A percentile compares a stretch with the other conserved stretches of the same genome.
Evolutionary conservation across 2,888 invertebrate species (phyloP).

Genomic region (Steromphala cineraria): DNA sequence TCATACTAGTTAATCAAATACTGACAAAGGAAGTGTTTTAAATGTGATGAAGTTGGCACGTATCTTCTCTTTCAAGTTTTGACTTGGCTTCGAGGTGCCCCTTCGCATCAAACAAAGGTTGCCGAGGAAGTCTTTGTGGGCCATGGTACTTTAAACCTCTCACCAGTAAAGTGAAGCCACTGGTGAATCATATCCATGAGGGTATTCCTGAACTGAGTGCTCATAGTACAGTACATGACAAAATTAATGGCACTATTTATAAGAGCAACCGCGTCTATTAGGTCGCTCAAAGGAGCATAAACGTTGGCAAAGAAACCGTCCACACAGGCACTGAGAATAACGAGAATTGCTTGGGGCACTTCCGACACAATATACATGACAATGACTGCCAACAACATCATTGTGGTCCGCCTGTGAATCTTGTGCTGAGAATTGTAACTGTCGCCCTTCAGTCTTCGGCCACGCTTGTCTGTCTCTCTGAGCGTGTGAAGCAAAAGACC

Average conservation of each 20-base stretch:
- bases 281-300: constrained; percentile 81
- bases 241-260: constrained; percentile 94
- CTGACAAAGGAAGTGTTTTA: too few species aligned
- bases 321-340: constrained; percentile 62
- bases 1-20: too few species aligned
- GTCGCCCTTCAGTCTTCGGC: constrained; percentile 55
- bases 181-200: constrained; percentile 79
- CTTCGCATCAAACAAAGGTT: neutral
- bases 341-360: constrained; percentile 48
- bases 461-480: constrained; percentile 56
- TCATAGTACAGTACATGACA: constrained; percentile 93
- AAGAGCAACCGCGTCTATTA: constrained; percentile 92
- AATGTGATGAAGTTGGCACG: too few species aligned
- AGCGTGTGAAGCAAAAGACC: constrained; percentile 75
- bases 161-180: neutral
- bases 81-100: too few species aligned
- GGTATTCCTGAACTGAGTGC: constrained; percentile 86
- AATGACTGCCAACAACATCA: constrained; percentile 85
- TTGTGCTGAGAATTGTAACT: constrained; percentile 36
- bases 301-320: constrained; percentile 80
- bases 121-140: neutral
- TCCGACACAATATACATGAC: constrained; percentile 91
- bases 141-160: constrained; percentile 15
- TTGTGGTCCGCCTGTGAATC: constrained; percentile 84
- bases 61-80: too few species aligned